A percentile compares a stretch with the other conserved stretches of the same genome.
Conservation (phyloP, 2,888 invertebrate species). For the Rhynchonema sp. region DNA sequence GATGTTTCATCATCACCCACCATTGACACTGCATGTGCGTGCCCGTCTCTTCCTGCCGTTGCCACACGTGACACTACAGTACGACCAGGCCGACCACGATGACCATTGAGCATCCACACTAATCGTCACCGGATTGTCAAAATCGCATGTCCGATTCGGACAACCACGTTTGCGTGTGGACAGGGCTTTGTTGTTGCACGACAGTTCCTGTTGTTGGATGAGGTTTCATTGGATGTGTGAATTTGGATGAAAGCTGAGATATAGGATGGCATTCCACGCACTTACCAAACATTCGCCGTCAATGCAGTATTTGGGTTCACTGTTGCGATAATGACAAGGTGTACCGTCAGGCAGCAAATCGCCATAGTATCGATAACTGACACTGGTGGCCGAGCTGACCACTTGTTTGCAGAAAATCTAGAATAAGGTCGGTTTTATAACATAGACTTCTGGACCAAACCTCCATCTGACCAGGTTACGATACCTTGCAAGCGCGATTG, state of each 20-base stretch:
- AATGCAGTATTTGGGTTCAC: constrained; percentile 20
- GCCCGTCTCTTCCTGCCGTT: neutral
- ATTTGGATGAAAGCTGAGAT: too few relatives aligned
- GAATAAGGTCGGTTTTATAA: neutral
- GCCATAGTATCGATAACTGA: constrained; percentile 24
- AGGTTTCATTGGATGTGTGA: neutral
- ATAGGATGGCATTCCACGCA: too few relatives aligned
- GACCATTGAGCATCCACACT: neutral
- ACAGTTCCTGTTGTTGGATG: neutral
- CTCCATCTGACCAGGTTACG: neutral
- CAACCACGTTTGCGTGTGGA: neutral
- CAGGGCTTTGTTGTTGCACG: constrained; percentile 1
- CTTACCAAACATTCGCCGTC: constrained; percentile 24
- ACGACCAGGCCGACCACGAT: neutral
- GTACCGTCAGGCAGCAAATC: constrained; percentile 28
- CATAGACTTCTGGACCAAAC: neutral
- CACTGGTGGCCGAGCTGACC: neutral
- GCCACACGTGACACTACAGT: neutral
- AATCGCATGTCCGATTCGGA: neutral
- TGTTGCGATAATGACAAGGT: constrained; percentile 16
- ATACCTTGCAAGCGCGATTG: constrained; percentile 25
- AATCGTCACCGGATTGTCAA: constrained; percentile 3
- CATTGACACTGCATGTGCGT: neutral
- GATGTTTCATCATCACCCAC: too few relatives aligned
- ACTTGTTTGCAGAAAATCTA: neutral